Conservation (phyloP, 2,113 vertebrate species). For the Pelecanoides urinatrix region DNA sequence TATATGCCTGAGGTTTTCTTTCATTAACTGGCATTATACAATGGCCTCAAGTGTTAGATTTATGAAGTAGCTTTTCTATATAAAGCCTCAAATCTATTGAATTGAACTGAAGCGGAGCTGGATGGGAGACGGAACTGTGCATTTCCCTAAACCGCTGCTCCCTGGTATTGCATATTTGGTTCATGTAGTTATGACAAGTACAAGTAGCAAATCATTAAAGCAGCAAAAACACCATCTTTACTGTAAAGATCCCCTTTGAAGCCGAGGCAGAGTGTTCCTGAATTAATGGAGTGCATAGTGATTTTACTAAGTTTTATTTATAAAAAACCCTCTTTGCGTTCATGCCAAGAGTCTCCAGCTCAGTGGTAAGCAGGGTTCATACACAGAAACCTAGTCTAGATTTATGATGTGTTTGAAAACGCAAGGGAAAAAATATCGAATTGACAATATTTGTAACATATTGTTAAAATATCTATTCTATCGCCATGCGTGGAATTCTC, state of each 20-base stretch:
- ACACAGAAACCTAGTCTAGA: conserved; percentile 54
- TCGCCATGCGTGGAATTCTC: conserved; percentile 70
- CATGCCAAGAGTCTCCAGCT: conserved; percentile 62
- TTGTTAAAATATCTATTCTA: conserved; percentile 34
- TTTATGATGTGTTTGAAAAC: conserved; percentile 78
- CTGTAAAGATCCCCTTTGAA: conserved; percentile 74
- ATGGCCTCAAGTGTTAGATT: neutral
- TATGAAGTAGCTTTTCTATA: neutral
- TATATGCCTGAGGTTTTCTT: neutral
- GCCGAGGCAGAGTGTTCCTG: conserved; percentile 70
- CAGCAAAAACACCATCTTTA: conserved; percentile 55
- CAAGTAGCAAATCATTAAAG: conserved; percentile 78
- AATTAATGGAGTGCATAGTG: conserved; percentile 78
- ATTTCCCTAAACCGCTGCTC: neutral
- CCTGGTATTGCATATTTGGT: conserved; percentile 15
- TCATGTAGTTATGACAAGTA: conserved; percentile 76
- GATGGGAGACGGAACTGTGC: neutral
- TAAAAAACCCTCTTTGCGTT: conserved; percentile 59
- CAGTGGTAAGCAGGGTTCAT: conserved; percentile 64
- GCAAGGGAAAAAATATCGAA: conserved; percentile 48
- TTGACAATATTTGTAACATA: conserved; percentile 60
- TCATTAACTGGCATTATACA: neutral
- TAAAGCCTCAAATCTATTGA: neutral
- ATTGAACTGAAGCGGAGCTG: neutral
- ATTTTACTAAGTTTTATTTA: conserved; percentile 81